Evolutionary conservation across 2,888 invertebrate genomes (phyloP).

Genomic region (Dryococelus australis): DNA sequence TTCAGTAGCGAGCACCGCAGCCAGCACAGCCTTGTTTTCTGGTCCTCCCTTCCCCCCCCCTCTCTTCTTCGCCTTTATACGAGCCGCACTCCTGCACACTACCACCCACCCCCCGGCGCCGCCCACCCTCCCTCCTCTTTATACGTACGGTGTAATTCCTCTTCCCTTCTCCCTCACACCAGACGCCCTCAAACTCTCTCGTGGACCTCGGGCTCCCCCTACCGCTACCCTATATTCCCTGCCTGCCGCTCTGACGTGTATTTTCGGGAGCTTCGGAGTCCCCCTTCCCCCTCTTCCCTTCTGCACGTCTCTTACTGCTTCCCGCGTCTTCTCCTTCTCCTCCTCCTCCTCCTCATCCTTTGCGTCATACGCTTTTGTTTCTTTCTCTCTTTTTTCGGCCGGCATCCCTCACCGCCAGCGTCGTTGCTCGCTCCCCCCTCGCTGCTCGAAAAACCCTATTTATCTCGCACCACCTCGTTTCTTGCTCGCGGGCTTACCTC

Average conservation of each 20-base stretch:
- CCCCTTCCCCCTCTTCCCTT: background rate
- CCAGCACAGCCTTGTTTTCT: background rate
- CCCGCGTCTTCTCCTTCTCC: background rate
- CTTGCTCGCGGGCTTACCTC: constrained; percentile 4
- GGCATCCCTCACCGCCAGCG: background rate
- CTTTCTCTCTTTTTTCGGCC: background rate
- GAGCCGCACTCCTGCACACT: background rate
- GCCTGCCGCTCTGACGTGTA: too few relatives aligned
- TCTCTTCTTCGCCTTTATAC: background rate
- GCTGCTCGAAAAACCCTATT: background rate
- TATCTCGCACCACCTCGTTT: constrained; percentile 16
- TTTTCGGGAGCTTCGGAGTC: constrained; percentile 19
- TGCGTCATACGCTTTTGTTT: background rate
- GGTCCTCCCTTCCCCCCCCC: background rate
- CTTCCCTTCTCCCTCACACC: background rate
- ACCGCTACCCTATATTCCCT: background rate
- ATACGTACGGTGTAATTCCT: constrained; percentile 8
- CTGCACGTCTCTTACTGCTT: too few relatives aligned
- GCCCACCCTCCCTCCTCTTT: background rate
- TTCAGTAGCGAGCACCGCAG: constrained; percentile 11
- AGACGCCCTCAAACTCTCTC: background rate
- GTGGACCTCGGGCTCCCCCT: background rate
- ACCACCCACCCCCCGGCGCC: background rate
- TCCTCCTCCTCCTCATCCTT: background rate
- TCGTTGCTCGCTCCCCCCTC: background rate